A percentile compares a stretch with the other conserved stretches of the same genome.
phyloP scores from a whole-genome alignment of 2,888 invertebrate species.

The Oscheius sp. region DNA sequence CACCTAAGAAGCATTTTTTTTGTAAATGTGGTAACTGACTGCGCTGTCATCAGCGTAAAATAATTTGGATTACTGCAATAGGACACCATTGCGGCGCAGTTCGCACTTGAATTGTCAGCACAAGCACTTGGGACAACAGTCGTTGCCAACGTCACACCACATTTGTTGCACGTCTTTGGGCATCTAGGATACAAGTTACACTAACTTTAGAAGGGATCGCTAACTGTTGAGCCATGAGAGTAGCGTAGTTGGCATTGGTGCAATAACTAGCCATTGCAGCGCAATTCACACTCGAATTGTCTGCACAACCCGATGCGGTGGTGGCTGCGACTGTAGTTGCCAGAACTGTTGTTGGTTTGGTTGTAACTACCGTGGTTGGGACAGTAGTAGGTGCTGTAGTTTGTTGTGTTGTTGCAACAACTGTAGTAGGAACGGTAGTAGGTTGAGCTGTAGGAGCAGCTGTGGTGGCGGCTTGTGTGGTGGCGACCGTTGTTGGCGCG shows the following conservation, averaged over 20 bases:
- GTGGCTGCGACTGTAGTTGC: background rate
- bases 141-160: background rate
- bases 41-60: background rate
- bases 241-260: background rate
- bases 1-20: too few relatives aligned
- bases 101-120: background rate
- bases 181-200: too few relatives aligned
- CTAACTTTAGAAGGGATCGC: too few relatives aligned
- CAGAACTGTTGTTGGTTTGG: background rate
- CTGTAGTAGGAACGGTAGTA: background rate
- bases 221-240: background rate
- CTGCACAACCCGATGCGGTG: background rate
- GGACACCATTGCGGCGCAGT: background rate
- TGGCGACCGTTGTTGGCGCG: background rate
- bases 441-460: background rate
- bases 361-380: background rate
- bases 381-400: background rate
- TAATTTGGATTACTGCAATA: constrained; percentile 5
- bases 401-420: background rate
- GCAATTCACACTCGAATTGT: background rate
- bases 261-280: background rate
- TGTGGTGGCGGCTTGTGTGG: background rate
- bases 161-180: background rate
- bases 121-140: background rate
- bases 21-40: too few relatives aligned